Conservation (phyloP, 2,797 vertebrate species). For the Sorex maritimensis region DNA sequence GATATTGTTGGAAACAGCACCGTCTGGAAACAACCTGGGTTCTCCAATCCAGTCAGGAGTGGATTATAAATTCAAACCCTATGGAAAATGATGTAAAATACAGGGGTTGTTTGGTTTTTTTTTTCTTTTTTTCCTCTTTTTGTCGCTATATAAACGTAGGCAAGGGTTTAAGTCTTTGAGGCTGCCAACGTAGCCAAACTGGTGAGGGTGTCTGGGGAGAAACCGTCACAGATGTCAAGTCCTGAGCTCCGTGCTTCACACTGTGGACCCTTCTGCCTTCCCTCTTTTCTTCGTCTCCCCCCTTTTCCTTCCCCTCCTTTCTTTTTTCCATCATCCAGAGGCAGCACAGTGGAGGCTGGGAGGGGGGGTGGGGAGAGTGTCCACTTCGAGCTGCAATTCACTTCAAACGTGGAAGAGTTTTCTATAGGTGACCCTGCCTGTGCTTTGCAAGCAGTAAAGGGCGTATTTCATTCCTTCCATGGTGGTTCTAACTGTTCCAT, state of each 20-base stretch:
- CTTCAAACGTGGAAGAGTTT: conserved; percentile 4
- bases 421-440: neutral
- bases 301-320: neutral
- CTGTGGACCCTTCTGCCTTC: neutral
- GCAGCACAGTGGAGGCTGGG: neutral
- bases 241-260: neutral
- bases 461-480: neutral
- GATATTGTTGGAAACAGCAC: neutral
- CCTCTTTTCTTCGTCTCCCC: neutral
- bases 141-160: neutral
- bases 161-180: neutral
- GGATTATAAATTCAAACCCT: neutral
- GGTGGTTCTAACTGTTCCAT: neutral
- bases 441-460: conserved; percentile 6
- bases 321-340: neutral
- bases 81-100: neutral
- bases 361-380: neutral
- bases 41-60: neutral
- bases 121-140: neutral
- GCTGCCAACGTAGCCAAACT: neutral
- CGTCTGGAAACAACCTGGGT: neutral
- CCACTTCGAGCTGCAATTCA: neutral
- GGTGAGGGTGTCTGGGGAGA: neutral
- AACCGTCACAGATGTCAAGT: neutral
- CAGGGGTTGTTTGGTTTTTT: too few relatives aligned